Conservation (phyloP, 2,797 vertebrate genomes). For the Enteromius paludinosus region DNA sequence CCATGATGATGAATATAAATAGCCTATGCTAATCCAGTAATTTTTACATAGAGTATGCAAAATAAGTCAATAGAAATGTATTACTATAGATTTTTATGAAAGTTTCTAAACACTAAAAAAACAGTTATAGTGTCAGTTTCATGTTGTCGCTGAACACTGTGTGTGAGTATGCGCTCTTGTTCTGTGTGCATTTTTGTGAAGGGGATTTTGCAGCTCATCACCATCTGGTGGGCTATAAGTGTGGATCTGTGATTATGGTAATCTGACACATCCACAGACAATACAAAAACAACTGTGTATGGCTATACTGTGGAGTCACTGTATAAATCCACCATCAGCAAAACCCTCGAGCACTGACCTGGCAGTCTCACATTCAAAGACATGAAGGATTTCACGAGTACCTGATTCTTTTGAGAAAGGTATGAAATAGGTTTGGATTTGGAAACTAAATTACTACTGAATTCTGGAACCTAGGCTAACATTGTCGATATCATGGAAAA, state of each 20-base stretch:
- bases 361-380: background rate
- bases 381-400: background rate
- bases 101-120: background rate
- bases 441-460: background rate
- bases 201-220: slow-evolving; percentile 26
- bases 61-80: background rate
- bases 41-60: background rate
- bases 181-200: background rate
- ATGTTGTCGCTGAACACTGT: background rate
- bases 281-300: slow-evolving; percentile 11
- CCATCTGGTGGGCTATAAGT: slow-evolving; percentile 23
- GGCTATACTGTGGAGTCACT: background rate
- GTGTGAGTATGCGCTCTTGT: background rate
- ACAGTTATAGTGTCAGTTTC: slow-evolving; percentile 12
- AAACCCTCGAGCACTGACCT: background rate
- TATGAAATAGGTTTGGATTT: background rate
- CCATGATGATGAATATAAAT: background rate
- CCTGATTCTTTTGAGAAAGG: background rate
- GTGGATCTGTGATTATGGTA: slow-evolving; percentile 24
- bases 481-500: background rate
- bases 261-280: slow-evolving; percentile 17
- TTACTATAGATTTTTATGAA: background rate
- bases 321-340: background rate
- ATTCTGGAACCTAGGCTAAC: background rate
- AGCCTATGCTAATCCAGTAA: background rate